Evolutionary conservation across 2,888 invertebrate species (phyloP), one percentile per base, ranked within the genome.

Genomic region (Axea sp.): DNA sequence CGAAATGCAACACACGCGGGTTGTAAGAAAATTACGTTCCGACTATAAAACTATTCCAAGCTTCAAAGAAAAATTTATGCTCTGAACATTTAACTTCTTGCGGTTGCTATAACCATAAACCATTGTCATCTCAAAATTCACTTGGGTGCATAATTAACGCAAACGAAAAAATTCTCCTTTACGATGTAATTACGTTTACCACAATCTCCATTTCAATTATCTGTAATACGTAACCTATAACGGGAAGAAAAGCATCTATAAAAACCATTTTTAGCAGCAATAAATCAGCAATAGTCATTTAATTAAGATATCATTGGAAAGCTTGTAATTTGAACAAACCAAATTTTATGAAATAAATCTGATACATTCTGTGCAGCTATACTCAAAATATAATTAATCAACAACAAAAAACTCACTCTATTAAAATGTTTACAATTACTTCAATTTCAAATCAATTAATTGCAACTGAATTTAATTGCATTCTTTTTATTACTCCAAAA

Each of bases 91-190:
- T 39, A 71, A 60, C 31, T 59, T 31, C 17, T 30, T 59, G 72
- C 37, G 65, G 65, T 65, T 26, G 53, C 53, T 51, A 55, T 65
- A 59, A 60, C 53, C 60, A 73, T 71, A 71, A 71, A 71, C 62
- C 62, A 71, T 62, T 62, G 71, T 55, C 62, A 45, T 71, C 59
- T 62, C 39, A 47, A 71, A 71, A 62, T 71, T 71, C 49, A 62
- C 71, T 62, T 24, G 45, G 39, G 51, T 49, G 53, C 64, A 49
- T 64, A 64, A 71, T 71, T 64, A 71, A 64, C 30, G 19, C 39
- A 28, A 12, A 24, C 6, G 17, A 7, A 60, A 64, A 57, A 71
- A 55, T 22, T 9, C 15, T 8, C 11, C 51, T 68, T 71, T 64
- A 71, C 57, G 71, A 62, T 8, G 55, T 47, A 64, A 71, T 64